Percentiles rank a stretch among this genome's conserved stretches.
phyloP scores from a whole-genome alignment of 2,888 invertebrate genomes.

The Gortyna flavago region DNA sequence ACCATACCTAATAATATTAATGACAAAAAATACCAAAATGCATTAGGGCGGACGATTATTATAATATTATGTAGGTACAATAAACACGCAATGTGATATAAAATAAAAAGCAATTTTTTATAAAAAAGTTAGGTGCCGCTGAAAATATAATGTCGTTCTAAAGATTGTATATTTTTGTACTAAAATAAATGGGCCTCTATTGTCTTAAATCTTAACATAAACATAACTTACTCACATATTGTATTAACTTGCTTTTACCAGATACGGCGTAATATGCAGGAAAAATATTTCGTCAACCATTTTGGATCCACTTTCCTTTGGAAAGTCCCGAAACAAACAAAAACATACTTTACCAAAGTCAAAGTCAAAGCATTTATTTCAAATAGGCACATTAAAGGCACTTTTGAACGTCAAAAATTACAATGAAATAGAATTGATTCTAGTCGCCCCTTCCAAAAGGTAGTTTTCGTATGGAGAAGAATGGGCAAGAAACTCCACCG shows the following conservation, averaged over 20 bases:
- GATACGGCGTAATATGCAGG: conserved; percentile 12
- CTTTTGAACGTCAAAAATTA: too few species aligned
- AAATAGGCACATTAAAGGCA: too few species aligned
- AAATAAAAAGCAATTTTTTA: conserved; percentile 28
- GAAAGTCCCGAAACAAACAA: too few species aligned
- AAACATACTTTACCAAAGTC: not conserved
- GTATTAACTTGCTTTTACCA: conserved; percentile 38
- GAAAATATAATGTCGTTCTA: conserved; percentile 26
- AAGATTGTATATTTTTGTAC: conserved; percentile 31
- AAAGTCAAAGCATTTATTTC: too few species aligned
- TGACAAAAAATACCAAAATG: too few species aligned
- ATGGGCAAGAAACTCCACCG: too few species aligned
- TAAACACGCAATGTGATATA: conserved; percentile 44
- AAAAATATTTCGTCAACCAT: conserved; percentile 38
- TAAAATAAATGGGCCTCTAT: conserved; percentile 29
- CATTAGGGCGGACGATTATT: too few species aligned
- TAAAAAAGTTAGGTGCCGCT: conserved; percentile 20
- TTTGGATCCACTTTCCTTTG: conserved; percentile 16
- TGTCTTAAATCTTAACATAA: conserved; percentile 45
- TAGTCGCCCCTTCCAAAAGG: too few species aligned
- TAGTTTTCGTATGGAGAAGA: too few species aligned
- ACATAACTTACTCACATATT: conserved; percentile 28
- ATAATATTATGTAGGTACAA: too few species aligned
- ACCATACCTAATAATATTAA: too few species aligned
- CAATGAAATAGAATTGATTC: too few species aligned